A percentile compares a stretch with the other conserved stretches of the same genome.
These are phyloP conservation scores for Phocoena phocoena DNA, from an alignment of 2,113 vertebrate genomes.

Conservation along the genomic window DNA sequence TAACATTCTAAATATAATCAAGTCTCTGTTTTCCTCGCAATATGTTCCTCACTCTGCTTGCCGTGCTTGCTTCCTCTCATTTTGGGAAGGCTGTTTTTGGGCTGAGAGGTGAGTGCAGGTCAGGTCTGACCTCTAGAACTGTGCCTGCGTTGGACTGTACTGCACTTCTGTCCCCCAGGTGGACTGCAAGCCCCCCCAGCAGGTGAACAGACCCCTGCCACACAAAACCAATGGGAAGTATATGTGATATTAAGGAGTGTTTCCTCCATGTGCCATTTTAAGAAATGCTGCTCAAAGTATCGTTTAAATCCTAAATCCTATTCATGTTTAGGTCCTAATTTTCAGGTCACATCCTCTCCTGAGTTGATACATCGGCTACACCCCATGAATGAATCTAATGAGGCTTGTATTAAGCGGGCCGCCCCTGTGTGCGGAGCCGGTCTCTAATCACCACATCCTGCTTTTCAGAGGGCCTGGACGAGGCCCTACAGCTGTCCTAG, in stretches of 20 bases:
- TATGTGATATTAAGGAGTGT: background rate
- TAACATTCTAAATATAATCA: conserved; percentile 37
- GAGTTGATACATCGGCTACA: background rate
- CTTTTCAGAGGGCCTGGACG: background rate
- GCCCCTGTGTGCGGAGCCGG: background rate
- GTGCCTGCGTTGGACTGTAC: background rate
- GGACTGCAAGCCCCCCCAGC: background rate
- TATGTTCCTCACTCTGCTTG: background rate
- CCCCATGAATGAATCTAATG: background rate
- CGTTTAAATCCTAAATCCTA: background rate
- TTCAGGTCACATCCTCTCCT: background rate
- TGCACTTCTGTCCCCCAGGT: background rate
- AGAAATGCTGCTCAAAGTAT: background rate
- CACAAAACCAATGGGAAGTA: background rate
- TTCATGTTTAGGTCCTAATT: conserved; percentile 8
- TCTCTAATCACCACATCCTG: background rate
- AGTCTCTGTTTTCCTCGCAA: background rate
- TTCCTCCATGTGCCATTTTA: background rate
- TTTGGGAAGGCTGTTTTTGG: conserved; percentile 1
- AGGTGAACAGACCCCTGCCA: background rate
- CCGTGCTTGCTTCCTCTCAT: background rate
- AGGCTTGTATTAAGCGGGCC: background rate
- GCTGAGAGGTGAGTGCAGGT: background rate
- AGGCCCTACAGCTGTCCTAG: background rate
- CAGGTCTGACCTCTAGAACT: background rate